phyloP scores from a whole-genome alignment of 2,797 vertebrate genomes.

The Coregonus ussuriensis region DNA sequence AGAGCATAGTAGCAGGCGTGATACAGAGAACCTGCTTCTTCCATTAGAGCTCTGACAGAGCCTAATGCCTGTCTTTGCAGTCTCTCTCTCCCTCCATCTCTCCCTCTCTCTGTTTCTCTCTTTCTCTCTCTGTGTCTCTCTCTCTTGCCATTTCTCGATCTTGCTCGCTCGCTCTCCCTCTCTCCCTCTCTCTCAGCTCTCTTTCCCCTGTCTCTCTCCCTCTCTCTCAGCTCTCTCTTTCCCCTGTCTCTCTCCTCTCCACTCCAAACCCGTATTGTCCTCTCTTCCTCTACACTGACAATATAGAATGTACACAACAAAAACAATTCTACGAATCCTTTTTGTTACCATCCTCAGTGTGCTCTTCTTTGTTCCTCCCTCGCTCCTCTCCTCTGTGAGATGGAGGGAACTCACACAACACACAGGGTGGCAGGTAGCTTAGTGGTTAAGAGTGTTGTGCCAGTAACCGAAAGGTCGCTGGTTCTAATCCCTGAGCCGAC shows the following conservation, averaged over 20 bases:
- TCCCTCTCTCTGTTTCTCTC: conserved; percentile 30
- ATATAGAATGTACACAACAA: conserved; percentile 37
- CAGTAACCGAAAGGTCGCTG: too few species aligned
- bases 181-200: conserved; percentile 4
- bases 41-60: conserved; percentile 65
- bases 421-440: conserved; percentile 20
- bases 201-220: conserved; percentile 6
- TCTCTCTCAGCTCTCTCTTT: neutral
- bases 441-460: too few species aligned
- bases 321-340: conserved; percentile 33
- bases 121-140: conserved; percentile 15
- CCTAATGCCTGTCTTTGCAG: conserved; percentile 48
- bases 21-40: conserved; percentile 68
- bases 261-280: conserved; percentile 41
- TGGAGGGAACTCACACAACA: conserved; percentile 26
- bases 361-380: conserved; percentile 48
- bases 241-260: neutral
- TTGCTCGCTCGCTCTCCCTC: neutral
- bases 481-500: too few species aligned
- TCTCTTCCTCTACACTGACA: conserved; percentile 37
- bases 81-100: conserved; percentile 35
- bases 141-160: neutral
- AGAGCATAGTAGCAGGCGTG: conserved; percentile 59
- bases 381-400: conserved; percentile 44
- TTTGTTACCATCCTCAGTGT: conserved; percentile 33